phyloP scores from a whole-genome alignment of 2,797 vertebrate species.

The Delichon dasypus region DNA sequence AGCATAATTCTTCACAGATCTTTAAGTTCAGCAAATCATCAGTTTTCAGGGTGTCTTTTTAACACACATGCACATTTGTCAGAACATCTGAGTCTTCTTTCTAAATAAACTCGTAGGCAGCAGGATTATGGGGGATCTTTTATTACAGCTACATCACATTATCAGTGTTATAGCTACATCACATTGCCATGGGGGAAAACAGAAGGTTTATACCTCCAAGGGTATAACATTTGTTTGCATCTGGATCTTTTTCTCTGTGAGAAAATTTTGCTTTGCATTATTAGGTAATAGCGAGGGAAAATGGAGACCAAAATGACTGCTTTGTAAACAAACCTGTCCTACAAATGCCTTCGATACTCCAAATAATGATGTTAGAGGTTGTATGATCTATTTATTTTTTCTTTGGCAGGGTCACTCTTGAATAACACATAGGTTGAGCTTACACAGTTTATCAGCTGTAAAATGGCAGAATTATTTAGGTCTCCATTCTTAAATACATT shows the following conservation, averaged over 20 bases:
- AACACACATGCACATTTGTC: neutral
- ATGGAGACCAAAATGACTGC: conserved; percentile 5
- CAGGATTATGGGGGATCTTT: neutral
- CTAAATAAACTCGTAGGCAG: neutral
- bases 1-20: neutral
- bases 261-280: conserved; percentile 25
- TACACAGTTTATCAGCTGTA: neutral
- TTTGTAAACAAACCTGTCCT: conserved; percentile 39
- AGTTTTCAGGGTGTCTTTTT: neutral
- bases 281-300: conserved; percentile 43
- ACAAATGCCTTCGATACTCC: neutral
- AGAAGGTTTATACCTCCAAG: neutral
- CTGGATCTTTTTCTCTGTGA: neutral
- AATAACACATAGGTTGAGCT: neutral
- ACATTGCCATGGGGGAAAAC: neutral
- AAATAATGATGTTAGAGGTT: neutral
- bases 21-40: neutral
- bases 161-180: neutral
- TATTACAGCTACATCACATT: neutral
- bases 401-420: neutral
- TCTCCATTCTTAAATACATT: neutral
- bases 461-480: conserved; percentile 26
- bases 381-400: neutral
- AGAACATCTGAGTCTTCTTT: neutral
- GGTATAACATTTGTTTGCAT: conserved; percentile 25